Percentiles rank a stretch among this genome's conserved stretches.
These are phyloP conservation scores for Pammene aurita DNA, from an alignment of 2,888 invertebrate species.

Conservation along the genomic window DNA sequence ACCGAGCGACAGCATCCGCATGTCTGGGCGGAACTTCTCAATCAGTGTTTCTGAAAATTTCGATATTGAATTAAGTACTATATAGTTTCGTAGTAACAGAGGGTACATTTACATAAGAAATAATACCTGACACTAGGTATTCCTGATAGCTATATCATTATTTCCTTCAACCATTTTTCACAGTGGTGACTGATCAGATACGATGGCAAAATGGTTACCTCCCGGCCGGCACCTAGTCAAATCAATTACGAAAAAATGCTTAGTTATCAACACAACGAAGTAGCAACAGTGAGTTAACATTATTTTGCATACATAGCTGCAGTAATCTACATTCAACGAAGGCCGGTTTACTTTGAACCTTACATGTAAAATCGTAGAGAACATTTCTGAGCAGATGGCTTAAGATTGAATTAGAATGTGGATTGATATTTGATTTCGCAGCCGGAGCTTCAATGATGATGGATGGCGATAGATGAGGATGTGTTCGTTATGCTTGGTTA, in stretches of 20 bases:
- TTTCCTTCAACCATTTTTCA: too few relatives aligned
- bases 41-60: slow-evolving; percentile 89
- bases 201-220: too few relatives aligned
- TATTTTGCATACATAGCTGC: too few relatives aligned
- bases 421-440: slow-evolving; percentile 23
- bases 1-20: slow-evolving; percentile 95
- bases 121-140: not conserved
- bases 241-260: too few relatives aligned
- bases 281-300: too few relatives aligned
- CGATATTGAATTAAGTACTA: not conserved
- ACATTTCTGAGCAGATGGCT: not conserved
- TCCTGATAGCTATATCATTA: too few relatives aligned
- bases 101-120: not conserved
- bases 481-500: slow-evolving; percentile 26
- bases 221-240: too few relatives aligned
- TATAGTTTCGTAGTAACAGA: too few relatives aligned
- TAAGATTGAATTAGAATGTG: not conserved
- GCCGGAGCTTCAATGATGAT: slow-evolving; percentile 33
- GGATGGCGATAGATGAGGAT: slow-evolving; percentile 35
- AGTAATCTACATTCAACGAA: too few relatives aligned
- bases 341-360: not conserved
- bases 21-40: slow-evolving; percentile 99
- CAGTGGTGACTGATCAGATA: too few relatives aligned
- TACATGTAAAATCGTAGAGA: not conserved
- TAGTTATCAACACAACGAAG: too few relatives aligned